Evolutionary conservation across 2,797 vertebrate species (phyloP), one percentile per base, ranked within the genome.

Genomic region (Ambastaia sidthimunki): DNA sequence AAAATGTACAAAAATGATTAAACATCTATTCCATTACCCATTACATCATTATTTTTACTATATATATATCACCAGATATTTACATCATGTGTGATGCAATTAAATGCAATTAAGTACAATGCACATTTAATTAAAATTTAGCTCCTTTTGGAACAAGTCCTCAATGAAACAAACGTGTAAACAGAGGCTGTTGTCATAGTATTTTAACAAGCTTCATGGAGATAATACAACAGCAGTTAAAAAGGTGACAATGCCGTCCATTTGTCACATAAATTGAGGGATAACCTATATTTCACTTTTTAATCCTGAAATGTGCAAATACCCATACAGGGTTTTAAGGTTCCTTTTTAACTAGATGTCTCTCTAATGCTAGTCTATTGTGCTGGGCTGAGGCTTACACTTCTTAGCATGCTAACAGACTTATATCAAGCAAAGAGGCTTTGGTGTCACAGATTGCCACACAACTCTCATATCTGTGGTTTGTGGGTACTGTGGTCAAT

Each of bases 231-330:
- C 62, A 9, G 71, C 19, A 21, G 50, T 71, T 54, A 48, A 78
- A 25, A 67, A 81, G 66, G 74, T 80, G 80, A 82, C 71, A 55
- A n/a, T 23, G 44, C 83, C 81, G 67, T 62, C 25, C 76, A 70
- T 85, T 85, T 86, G 85, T 82, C 87, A 83, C 86, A 86, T 89
- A 76, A 90, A 90, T 90, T 84, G 82, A 85, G 86, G 85, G 88
- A 89, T 92, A 92, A 92, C 92, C 92, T 91, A 90, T 86, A 91
- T 93, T 90, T 89, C 82, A 37, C 76, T 44, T 67, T 23, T 85
- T 93, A 92, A 93, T 93, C 91, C 73, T 88, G 80, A 89, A 91
- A 86, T 88, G 78, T 89, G 86, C 90, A 87, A 87, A 90, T 89
- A 86, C 84, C 86, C 82, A 50, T 52, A 86, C 83, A 83, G 76